phyloP scores from a whole-genome alignment of 2,797 vertebrate species.

The Platalea minor region DNA sequence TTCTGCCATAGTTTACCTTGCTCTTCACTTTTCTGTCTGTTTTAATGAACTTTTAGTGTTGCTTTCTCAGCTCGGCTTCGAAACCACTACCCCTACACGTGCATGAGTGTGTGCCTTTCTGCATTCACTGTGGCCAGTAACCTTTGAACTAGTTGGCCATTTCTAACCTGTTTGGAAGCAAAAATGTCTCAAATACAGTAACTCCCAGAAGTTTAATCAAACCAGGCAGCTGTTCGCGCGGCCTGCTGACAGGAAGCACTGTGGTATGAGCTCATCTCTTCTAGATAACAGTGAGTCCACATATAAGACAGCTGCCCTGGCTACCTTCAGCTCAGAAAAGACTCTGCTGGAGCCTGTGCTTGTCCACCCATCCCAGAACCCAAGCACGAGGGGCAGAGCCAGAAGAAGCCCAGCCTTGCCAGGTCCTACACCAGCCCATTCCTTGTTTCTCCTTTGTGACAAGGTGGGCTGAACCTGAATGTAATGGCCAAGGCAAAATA shows the following conservation, averaged over 20 bases:
- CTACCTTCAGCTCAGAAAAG: neutral
- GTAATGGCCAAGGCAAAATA: neutral
- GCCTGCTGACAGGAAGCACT: neutral
- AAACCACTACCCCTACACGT: rapidly evolving
- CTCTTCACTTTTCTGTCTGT: neutral
- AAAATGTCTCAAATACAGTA: neutral
- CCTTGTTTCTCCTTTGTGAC: neutral
- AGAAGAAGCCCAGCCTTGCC: neutral
- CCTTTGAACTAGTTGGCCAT: neutral
- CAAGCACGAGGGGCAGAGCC: neutral
- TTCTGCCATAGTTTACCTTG: neutral
- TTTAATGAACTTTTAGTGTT: neutral
- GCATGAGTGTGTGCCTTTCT: neutral
- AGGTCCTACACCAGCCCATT: neutral
- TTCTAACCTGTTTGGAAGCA: neutral
- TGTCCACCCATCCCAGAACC: neutral
- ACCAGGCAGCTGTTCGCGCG: neutral
- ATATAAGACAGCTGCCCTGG: neutral
- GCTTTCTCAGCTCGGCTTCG: neutral
- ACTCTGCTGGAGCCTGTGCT: neutral
- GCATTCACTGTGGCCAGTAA: neutral
- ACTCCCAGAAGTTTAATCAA: neutral
- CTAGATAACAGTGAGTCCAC: neutral
- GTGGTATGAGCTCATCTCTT: neutral
- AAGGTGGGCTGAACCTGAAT: neutral